Evolutionary conservation across 1,140 invertebrate species (phyloP), one percentile per base, ranked within the genome.

Genomic region (Rhynchophorus ferrugineus): DNA sequence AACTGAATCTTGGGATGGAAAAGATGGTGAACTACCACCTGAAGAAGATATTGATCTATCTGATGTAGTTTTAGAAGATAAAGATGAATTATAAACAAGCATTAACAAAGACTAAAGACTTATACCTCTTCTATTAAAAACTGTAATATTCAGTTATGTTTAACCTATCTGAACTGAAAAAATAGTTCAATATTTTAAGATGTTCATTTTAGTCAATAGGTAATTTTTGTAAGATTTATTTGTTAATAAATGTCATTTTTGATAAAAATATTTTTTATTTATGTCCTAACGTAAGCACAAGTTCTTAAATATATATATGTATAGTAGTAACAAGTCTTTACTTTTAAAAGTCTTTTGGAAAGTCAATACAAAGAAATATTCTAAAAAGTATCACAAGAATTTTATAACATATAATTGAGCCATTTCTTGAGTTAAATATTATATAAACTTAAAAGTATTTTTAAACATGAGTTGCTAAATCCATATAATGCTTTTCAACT

Each of bases 41-140:
- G 91, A 92, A 72, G 93, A 97, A 61, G 92, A 96, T 55, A 89
- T 94, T 56, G 92, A 95, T 75, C 78, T 95, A 29, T 92, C 88
- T 37, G 92, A 96, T 72, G 77, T 95, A 34, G 85, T 89, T 55
- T 71, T 96, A 13, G 90, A 95, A 66, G 84, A 84, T 49, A 87
- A 89, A 71, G 87, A 91, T 61, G 88, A 91, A 70, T 75, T 91
- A 67, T 91, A 83, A 86, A 60, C 21, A 21, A 44, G 44, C 35
- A 21, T 11, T 44, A n/a, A n/a, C n/a, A 34, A 51, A 51, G 49
- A 44, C 49, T 44, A 44, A 44, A 7, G 41, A 50, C 16, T 17
- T 51, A 51, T 22, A 36, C 42, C 37, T 19, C 38, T 42, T 18
- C 18, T 18, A 11, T 5, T 37, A 39, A 39, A 9, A 39, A 11